Conservation (phyloP, 2,888 invertebrate genomes). For the Drosophila vallismaia region DNA sequence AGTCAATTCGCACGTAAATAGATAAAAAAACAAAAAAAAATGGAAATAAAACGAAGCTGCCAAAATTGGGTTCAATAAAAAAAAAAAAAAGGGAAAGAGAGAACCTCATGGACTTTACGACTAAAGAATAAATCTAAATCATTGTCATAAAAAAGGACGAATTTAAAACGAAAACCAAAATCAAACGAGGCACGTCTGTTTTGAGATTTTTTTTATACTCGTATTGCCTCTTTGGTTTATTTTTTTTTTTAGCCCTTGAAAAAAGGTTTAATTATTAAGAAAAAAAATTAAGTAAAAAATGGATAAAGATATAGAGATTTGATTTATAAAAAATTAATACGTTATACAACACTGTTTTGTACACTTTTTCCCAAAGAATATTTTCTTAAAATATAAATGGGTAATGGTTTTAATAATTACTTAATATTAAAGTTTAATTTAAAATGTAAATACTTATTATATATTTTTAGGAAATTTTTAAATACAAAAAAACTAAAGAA, state of each 20-base stretch:
- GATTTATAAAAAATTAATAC: background rate
- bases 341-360: too few species aligned
- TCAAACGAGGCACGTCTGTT: conserved; percentile 43
- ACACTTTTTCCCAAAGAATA: too few species aligned
- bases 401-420: too few species aligned
- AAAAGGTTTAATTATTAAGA: background rate
- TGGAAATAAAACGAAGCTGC: conserved; percentile 38
- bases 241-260: background rate
- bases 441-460: too few species aligned
- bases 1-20: conserved; percentile 3
- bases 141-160: conserved; percentile 38
- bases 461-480: too few species aligned
- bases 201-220: background rate
- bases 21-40: background rate
- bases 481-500: too few species aligned
- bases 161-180: conserved; percentile 40
- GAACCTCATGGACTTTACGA: conserved; percentile 40
- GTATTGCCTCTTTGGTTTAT: background rate
- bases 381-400: too few species aligned
- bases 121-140: conserved; percentile 30
- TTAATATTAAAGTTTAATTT: too few species aligned
- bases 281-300: too few species aligned
- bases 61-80: conserved; percentile 62
- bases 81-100: background rate
- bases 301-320: too few species aligned